Evolutionary conservation across 2,888 invertebrate genomes (phyloP).

Genomic region (Bellardia pandia): DNA sequence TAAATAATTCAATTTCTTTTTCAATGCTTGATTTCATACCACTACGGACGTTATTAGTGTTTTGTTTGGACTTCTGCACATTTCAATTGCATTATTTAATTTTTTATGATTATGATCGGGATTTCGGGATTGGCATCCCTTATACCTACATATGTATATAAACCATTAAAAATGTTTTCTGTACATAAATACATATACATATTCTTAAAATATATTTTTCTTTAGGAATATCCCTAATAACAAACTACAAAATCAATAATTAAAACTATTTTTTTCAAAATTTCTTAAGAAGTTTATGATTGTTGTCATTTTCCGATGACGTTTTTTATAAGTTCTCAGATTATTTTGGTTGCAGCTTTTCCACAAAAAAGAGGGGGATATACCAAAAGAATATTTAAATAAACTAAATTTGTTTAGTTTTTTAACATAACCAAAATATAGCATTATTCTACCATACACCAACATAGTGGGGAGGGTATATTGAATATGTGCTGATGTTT

Average conservation of each 20-base stretch:
- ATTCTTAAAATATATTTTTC: slow-evolving; percentile 10
- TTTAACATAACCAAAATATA: neutral
- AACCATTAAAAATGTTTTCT: neutral
- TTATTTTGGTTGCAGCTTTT: neutral
- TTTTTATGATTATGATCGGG: too few species aligned
- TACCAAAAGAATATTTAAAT: neutral
- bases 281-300: slow-evolving; percentile 27
- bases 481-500: too few species aligned
- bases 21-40: too few species aligned
- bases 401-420: slow-evolving; percentile 11
- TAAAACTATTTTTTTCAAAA: slow-evolving; percentile 29
- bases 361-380: slow-evolving; percentile 13
- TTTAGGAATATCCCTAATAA: neutral
- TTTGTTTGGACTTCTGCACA: too few species aligned
- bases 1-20: too few species aligned
- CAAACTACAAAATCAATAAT: slow-evolving; percentile 19
- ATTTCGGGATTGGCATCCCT: too few species aligned
- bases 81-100: too few species aligned
- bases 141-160: too few species aligned
- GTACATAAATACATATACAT: neutral
- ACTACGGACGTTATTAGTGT: too few species aligned
- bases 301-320: neutral
- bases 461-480: neutral
- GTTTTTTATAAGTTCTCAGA: neutral
- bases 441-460: slow-evolving; percentile 3